phyloP scores from a whole-genome alignment of 2,797 vertebrate genomes.

The Enteromius argenteus region DNA sequence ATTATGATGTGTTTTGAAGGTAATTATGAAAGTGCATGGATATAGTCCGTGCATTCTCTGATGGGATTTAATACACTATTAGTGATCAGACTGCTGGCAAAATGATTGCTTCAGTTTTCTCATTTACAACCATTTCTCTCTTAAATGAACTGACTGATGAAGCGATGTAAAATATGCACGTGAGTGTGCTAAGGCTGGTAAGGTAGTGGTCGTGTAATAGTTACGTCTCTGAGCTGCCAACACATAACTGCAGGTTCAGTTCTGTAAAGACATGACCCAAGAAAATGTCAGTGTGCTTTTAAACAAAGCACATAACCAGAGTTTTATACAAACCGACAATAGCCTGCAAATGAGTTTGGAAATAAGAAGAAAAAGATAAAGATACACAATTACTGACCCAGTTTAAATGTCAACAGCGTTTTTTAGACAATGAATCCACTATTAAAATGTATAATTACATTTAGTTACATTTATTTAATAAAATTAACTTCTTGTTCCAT shows the following conservation, averaged over 20 bases:
- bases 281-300: neutral
- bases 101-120: neutral
- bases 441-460: neutral
- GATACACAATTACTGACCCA: neutral
- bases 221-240: neutral
- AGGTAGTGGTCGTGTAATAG: neutral
- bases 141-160: neutral
- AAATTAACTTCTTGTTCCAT: neutral
- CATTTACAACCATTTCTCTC: neutral
- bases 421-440: neutral
- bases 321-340: neutral
- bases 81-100: neutral
- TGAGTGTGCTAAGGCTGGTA: neutral
- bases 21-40: conserved; percentile 1
- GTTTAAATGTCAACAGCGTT: neutral
- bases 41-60: neutral
- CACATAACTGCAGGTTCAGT: neutral
- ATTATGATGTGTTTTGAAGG: conserved; percentile 6
- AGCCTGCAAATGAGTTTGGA: conserved; percentile 2
- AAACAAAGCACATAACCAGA: neutral
- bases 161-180: neutral
- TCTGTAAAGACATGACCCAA: neutral
- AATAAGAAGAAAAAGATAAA: neutral
- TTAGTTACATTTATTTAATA: neutral
- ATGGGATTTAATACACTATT: neutral